Percentiles rank a stretch among this genome's conserved stretches.
Evolutionary conservation across 2,113 vertebrate genomes (phyloP).

Genomic region (Pomatostomus ruficeps): DNA sequence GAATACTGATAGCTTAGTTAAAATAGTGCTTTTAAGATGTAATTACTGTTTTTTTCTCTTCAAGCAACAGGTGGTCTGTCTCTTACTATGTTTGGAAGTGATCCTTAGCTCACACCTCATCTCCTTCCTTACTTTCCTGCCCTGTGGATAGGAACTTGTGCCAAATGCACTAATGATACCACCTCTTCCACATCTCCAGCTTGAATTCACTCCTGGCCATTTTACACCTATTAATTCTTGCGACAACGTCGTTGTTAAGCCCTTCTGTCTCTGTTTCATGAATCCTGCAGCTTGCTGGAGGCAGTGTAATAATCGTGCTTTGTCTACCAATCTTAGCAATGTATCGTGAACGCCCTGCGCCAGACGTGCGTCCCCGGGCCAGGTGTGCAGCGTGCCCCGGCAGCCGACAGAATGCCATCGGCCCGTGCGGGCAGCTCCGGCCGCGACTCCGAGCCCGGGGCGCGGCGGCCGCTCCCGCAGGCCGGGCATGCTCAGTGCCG

Average conservation of each 20-base stretch:
- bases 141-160: neutral
- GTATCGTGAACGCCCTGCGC: neutral
- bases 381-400: accelerated
- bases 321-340: no score
- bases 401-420: accelerated
- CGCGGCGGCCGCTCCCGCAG: no score
- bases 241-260: neutral
- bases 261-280: neutral
- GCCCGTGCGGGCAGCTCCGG: accelerated
- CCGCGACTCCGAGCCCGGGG: no score
- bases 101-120: neutral
- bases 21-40: neutral
- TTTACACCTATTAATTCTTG: neutral
- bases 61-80: neutral
- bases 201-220: neutral
- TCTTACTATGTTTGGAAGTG: neutral
- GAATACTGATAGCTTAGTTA: neutral
- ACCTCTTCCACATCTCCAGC: neutral
- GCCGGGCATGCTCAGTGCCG: conserved; percentile 17
- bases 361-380: neutral
- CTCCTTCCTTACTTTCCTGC: neutral
- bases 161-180: neutral
- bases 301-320: neutral
- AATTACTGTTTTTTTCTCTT: neutral
- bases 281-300: neutral